Evolutionary conservation across 2,797 vertebrate genomes (phyloP).

Genomic region (Discoglossus pictus): DNA sequence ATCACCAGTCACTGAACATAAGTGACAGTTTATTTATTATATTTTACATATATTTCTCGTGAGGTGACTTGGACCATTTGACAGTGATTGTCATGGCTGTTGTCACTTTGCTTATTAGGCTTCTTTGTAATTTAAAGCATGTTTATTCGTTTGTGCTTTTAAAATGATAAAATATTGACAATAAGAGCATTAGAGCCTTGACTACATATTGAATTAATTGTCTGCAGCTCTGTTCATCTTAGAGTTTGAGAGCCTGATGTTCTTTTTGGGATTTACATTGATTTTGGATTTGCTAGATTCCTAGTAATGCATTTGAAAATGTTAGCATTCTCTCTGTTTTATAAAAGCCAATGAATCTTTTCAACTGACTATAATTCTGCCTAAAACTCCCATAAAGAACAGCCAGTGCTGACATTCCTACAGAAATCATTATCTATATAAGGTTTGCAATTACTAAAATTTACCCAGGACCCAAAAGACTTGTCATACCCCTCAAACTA

Average conservation of each 20-base stretch:
- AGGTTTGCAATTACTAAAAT: no score
- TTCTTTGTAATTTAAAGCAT: conserved; percentile 35
- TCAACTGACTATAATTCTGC: conserved; percentile 14
- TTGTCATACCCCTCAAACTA: no score
- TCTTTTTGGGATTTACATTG: conserved; percentile 42
- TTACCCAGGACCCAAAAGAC: no score
- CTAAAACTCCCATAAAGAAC: no score
- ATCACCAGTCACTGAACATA: conserved; percentile 43
- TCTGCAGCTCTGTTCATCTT: conserved; percentile 28
- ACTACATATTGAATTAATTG: conserved; percentile 41
- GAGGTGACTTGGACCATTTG: conserved; percentile 37
- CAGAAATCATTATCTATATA: no score
- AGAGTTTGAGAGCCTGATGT: conserved; percentile 30
- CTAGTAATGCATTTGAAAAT: conserved; percentile 39
- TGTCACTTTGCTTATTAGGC: conserved; percentile 43
- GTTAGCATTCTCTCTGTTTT: conserved; percentile 26
- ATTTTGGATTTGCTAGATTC: conserved; percentile 46
- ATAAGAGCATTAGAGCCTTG: conserved; percentile 34
- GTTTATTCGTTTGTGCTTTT: conserved; percentile 33
- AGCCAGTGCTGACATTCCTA: no score
- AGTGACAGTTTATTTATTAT: conserved; percentile 50
- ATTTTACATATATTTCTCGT: conserved; percentile 36
- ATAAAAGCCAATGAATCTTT: conserved; percentile 17
- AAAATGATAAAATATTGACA: conserved; percentile 40
- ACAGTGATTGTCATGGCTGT: conserved; percentile 35